A percentile compares a stretch with the other conserved stretches of the same genome.
phyloP scores from a whole-genome alignment of 2,797 vertebrate genomes.

The Heteromormyrus szaboi region DNA sequence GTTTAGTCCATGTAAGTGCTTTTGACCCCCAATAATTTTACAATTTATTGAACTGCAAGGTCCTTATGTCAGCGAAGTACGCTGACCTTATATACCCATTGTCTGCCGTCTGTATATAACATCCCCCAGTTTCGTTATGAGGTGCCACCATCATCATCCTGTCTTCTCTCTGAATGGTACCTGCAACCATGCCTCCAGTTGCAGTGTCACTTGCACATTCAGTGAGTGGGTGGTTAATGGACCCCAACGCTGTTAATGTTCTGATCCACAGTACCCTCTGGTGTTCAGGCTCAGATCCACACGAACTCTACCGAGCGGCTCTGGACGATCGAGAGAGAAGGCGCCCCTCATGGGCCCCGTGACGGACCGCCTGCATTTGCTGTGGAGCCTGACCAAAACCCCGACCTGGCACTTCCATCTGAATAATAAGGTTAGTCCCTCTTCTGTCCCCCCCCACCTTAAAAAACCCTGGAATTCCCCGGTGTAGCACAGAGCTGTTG shows the following conservation, averaged over 20 bases:
- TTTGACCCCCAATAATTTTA: background rate
- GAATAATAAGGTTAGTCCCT: conserved; percentile 66
- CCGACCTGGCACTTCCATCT: conserved; percentile 73
- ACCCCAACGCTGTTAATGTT: background rate
- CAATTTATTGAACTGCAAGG: background rate
- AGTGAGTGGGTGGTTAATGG: background rate
- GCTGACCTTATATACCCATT: background rate
- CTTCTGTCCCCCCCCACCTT: background rate
- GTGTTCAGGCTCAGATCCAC: conserved; percentile 72
- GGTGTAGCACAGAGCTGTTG: conserved; percentile 40
- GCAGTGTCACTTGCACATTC: background rate
- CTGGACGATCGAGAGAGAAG: conserved; percentile 65
- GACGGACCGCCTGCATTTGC: conserved; percentile 76
- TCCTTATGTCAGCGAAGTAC: background rate
- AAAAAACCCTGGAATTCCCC: conserved; percentile 34
- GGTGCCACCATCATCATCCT: background rate
- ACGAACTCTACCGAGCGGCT: conserved; percentile 56
- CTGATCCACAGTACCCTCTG: conserved; percentile 69
- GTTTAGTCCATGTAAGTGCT: background rate
- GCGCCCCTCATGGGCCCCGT: conserved; percentile 66
- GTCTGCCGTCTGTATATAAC: background rate
- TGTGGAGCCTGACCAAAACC: conserved; percentile 63
- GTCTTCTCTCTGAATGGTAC: background rate
- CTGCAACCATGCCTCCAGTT: background rate
- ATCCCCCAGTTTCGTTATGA: background rate